phyloP scores from a whole-genome alignment of 2,888 invertebrate genomes.

The Dysmachus trigonus region DNA sequence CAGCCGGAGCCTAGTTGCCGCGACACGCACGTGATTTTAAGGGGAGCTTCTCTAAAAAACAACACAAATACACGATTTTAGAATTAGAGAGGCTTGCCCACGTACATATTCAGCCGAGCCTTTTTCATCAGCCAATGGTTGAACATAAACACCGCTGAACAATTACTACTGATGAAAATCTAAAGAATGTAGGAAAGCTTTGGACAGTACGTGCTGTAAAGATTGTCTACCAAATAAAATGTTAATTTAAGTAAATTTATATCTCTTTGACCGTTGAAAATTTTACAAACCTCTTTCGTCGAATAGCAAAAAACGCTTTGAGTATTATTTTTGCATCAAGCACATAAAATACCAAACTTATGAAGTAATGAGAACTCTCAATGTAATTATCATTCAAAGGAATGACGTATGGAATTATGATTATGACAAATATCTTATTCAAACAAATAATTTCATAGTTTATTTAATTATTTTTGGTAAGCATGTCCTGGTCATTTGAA shows the following conservation, averaged over 20 bases:
- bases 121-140: not conserved
- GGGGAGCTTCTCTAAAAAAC: not conserved
- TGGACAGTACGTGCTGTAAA: not conserved
- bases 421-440: too few species aligned
- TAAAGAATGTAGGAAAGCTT: not conserved
- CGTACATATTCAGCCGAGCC: not conserved
- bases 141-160: not conserved
- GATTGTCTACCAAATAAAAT: not conserved
- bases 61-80: not conserved
- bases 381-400: too few species aligned
- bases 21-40: not conserved
- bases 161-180: not conserved
- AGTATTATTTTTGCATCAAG: too few species aligned
- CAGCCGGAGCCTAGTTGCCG: not conserved
- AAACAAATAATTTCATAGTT: too few species aligned
- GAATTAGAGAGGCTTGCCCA: not conserved
- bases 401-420: too few species aligned
- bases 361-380: too few species aligned
- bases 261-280: not conserved
- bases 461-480: too few species aligned
- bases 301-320: too few species aligned
- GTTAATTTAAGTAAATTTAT: not conserved
- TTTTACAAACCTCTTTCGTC: too few species aligned
- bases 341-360: too few species aligned
- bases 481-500: too few species aligned